Evolutionary conservation across 2,797 vertebrate species (phyloP), one percentile per base, ranked within the genome.

Genomic region (Lophura swinhoii): DNA sequence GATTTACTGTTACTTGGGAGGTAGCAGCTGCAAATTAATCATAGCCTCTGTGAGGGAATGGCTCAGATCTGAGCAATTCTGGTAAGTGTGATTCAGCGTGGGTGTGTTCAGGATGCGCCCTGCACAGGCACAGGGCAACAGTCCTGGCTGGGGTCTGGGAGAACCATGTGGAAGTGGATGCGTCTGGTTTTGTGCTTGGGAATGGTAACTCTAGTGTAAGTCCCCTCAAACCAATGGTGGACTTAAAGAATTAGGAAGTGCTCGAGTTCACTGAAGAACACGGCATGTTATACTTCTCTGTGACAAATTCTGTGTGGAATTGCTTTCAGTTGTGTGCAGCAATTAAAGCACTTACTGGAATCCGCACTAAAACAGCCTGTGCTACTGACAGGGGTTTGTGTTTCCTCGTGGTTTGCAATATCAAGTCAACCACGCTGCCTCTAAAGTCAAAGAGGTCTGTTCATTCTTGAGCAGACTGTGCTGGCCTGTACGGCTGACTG

Each of bases 341-440:
- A 89, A 75, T 59, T 4, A 75, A 87, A 91, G 8, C 23, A 35
- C 74, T 92, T 91, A 75, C 74, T 86, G 58, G 43, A n/a, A 73
- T 56, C 26, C 67, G 24, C 35, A 18, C 33, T 89, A 59, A 78
- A 80, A 2, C 37, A 59, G 63, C 16, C 58, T 21, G 17, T 74
- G 44, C 18, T 84, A 12, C 35, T 22, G 22, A 56, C 12, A 63
- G 79, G 58, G 31, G 23, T 21, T 77, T 94, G 74, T 59, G 21
- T 46, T 74, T 94, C 79, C 88, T 93, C 60, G 23, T 80, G n/a
- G 18, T 58, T 91, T 90, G 46, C 51, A 39, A 37, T 72, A n/a
- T 73, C 58, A 80, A 84, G 66, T 35, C 29, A 74, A 67, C 24
- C 6, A 35, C 5, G 37, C 22, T 77, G 49, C 78, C 63, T 48